phyloP scores from a whole-genome alignment of 2,888 invertebrate species.

The Andrena fulva region DNA sequence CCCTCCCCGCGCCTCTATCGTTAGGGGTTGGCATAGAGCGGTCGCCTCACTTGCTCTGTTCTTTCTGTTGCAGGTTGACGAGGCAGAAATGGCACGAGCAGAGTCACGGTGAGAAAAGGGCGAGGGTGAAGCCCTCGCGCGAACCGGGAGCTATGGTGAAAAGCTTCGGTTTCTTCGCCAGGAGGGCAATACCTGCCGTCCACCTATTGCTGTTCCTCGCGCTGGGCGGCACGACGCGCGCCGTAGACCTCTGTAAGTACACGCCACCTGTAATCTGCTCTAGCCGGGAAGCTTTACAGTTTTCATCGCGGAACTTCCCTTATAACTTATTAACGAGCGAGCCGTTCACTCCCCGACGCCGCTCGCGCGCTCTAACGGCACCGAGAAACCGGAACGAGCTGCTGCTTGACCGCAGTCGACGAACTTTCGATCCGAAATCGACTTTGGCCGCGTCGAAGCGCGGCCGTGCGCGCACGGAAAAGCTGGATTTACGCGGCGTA shows the following conservation, averaged over 20 bases:
- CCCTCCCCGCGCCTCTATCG: constrained; percentile 21
- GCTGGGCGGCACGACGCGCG: constrained; percentile 72
- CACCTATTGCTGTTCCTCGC: constrained; percentile 73
- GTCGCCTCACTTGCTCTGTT: constrained; percentile 21
- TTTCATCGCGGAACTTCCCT: constrained; percentile 55
- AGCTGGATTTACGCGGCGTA: constrained; percentile 27
- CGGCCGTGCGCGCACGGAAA: constrained; percentile 4
- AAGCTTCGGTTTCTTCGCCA: constrained; percentile 77
- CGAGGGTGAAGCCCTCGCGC: constrained; percentile 80
- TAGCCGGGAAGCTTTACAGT: constrained; percentile 15
- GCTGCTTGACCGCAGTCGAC: constrained; percentile 51
- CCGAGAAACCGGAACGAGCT: no score
- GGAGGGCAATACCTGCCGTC: constrained; percentile 78
- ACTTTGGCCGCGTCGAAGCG: constrained; percentile 47
- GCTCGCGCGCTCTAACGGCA: constrained; percentile 23
- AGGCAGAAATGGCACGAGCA: constrained; percentile 76
- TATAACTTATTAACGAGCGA: constrained; percentile 65
- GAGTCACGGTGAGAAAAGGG: constrained; percentile 81
- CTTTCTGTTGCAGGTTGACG: constrained; percentile 77
- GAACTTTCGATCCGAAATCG: constrained; percentile 66
- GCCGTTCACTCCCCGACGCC: not conserved
- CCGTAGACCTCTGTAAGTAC: constrained; percentile 81
- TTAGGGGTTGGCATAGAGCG: constrained; percentile 55
- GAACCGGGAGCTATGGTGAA: constrained; percentile 79
- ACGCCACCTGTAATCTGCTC: constrained; percentile 44